These are phyloP conservation scores for Takifugu ocellatus DNA, from an alignment of 2,797 vertebrate species.

Conservation along the genomic window DNA sequence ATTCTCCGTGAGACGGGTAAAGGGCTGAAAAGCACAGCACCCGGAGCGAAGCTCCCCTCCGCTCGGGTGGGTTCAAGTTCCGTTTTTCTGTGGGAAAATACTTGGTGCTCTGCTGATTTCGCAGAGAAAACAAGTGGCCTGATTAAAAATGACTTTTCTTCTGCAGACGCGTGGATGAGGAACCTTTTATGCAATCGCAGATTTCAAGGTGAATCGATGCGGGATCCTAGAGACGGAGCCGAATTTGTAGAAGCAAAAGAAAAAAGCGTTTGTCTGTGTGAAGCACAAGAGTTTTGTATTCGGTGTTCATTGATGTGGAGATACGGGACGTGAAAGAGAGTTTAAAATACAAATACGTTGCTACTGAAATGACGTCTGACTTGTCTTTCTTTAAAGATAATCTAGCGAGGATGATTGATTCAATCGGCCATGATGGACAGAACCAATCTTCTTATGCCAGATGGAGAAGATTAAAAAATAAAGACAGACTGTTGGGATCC, in stretches of 20 bases:
- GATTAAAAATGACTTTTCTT: conserved; percentile 28
- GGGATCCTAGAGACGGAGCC: conserved; percentile 41
- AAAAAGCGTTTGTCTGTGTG: conserved; percentile 45
- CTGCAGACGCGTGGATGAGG: conserved; percentile 31
- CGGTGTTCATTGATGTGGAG: conserved; percentile 51
- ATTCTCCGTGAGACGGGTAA: conserved; percentile 17
- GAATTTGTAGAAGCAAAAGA: conserved; percentile 25
- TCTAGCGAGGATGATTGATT: conserved; percentile 3
- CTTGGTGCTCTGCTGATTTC: conserved; percentile 43
- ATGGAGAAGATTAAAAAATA: neutral
- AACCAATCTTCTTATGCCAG: conserved; percentile 9
- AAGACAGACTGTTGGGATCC: conserved; percentile 16
- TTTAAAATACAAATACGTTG: conserved; percentile 28
- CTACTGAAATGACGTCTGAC: conserved; percentile 28
- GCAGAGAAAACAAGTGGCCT: conserved; percentile 21
- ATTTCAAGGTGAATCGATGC: conserved; percentile 41
- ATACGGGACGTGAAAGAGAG: conserved; percentile 15
- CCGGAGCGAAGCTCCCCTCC: conserved; percentile 16
- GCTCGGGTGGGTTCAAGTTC: conserved; percentile 14
- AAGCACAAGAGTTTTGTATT: conserved; percentile 58
- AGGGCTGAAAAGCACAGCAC: conserved; percentile 21
- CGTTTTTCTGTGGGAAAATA: neutral
- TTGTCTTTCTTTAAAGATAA: conserved; percentile 15
- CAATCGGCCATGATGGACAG: conserved; percentile 21
- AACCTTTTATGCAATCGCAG: conserved; percentile 59